phyloP scores from a whole-genome alignment of 2,113 vertebrate species.

The Sula dactylatra region DNA sequence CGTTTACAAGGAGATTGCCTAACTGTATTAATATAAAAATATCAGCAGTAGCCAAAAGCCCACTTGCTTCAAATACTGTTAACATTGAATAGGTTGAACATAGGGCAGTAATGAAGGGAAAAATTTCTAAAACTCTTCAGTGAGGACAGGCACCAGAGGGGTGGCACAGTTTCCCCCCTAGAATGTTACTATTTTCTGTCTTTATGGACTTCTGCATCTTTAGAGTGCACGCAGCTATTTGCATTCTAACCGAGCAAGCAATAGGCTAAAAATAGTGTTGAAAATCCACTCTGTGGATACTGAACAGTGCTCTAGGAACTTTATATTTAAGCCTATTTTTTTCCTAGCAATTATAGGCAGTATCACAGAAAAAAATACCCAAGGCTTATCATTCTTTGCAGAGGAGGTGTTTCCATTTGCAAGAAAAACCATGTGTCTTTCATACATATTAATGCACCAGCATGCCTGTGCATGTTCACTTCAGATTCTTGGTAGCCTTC shows the following conservation, averaged over 20 bases:
- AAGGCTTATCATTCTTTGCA: slow-evolving; percentile 26
- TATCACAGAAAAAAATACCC: background rate
- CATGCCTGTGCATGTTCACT: background rate
- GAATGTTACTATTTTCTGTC: background rate
- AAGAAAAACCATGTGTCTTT: background rate
- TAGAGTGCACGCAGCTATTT: background rate
- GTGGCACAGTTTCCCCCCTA: background rate
- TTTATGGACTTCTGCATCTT: background rate
- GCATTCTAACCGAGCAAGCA: background rate
- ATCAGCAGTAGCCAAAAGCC: background rate
- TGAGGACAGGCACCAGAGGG: background rate
- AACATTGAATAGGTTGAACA: background rate
- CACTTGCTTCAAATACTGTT: background rate
- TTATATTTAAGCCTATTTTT: background rate
- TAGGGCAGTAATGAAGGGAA: background rate
- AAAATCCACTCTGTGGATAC: background rate
- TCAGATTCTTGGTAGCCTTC: background rate
- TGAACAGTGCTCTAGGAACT: background rate
- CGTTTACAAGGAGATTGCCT: background rate
- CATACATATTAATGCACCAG: slow-evolving; percentile 36
- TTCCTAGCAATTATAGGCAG: background rate
- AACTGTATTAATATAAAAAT: background rate
- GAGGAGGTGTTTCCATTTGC: background rate
- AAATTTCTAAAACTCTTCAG: background rate
- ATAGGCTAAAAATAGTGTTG: background rate